Conservation (phyloP, 2,797 vertebrate species). For the Pelodytes ibericus region DNA sequence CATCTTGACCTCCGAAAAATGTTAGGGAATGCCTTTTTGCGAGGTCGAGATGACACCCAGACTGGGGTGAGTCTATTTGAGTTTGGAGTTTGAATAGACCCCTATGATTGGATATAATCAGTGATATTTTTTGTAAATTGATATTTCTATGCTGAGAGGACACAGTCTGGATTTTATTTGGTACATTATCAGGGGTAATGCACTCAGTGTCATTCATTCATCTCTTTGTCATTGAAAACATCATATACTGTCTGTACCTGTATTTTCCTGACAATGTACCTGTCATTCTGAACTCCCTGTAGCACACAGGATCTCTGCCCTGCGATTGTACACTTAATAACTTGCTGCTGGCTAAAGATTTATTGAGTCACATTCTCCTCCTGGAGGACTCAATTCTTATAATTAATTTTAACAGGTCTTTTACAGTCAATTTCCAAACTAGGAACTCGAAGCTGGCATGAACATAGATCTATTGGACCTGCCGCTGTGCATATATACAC, state of each 20-base stretch:
- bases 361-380: constrained; percentile 13
- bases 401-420: not conserved
- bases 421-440: not conserved
- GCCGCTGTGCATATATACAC: no score
- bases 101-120: no score
- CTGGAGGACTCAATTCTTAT: not conserved
- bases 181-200: no score
- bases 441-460: not conserved
- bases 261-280: not conserved
- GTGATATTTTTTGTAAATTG: no score
- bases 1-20: no score
- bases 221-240: not conserved
- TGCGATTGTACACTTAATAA: not conserved
- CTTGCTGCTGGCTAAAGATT: constrained; percentile 7
- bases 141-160: no score
- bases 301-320: not conserved
- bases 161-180: no score
- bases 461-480: not conserved
- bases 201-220: not conserved
- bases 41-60: no score
- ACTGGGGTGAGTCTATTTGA: no score
- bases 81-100: no score
- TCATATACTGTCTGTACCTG: not conserved
- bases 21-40: no score
- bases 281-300: not conserved